Percentiles rank a stretch among this genome's conserved stretches.
These are phyloP conservation scores for Phainopepla nitens DNA, from an alignment of 2,113 vertebrate species.

Conservation along the genomic window DNA sequence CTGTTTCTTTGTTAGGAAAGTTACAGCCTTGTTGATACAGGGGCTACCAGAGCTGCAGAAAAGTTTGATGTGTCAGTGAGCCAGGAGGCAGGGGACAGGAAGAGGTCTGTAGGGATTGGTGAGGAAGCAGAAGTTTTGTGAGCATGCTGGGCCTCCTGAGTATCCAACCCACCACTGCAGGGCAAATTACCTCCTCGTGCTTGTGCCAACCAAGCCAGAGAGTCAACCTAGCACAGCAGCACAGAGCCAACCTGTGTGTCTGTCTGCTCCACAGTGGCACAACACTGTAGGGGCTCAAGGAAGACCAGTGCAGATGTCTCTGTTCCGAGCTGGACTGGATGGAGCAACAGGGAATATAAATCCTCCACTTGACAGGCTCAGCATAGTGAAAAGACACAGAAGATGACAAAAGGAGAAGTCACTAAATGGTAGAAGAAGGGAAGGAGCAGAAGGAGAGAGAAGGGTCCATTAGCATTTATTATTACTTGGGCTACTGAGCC, in stretches of 20 bases:
- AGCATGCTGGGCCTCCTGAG: neutral
- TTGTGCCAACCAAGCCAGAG: neutral
- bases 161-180: neutral
- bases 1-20: neutral
- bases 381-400: neutral
- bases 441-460: neutral
- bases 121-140: neutral
- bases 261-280: neutral
- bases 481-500: neutral
- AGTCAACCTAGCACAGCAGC: neutral
- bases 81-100: neutral
- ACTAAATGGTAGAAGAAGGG: neutral
- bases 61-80: neutral
- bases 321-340: neutral
- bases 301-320: neutral
- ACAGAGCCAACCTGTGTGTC: neutral
- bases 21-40: neutral
- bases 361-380: neutral
- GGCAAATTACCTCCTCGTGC: neutral
- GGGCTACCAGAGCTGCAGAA: neutral
- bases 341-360: neutral
- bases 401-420: neutral
- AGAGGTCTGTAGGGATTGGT: neutral
- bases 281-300: neutral
- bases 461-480: neutral